These are phyloP conservation scores for Forbesichthys agassizii DNA, from an alignment of 2,113 vertebrate genomes.

Conservation along the genomic window DNA sequence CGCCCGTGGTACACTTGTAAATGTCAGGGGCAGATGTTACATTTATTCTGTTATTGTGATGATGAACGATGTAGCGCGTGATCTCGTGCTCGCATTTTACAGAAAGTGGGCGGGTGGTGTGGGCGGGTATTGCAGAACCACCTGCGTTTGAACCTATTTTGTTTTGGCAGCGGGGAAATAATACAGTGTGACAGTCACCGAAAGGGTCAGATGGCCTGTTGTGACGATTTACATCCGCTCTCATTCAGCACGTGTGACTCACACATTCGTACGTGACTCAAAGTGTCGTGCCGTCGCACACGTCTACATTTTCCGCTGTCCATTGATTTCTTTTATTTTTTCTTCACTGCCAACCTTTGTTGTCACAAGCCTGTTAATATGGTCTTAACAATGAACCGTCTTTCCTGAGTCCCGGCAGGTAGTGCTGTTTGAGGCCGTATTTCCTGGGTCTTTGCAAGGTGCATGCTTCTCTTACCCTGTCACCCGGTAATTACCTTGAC, in stretches of 20 bases:
- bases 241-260: no score
- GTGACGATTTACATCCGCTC: no score
- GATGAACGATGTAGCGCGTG: background rate
- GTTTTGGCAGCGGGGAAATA: background rate
- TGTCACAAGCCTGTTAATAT: background rate
- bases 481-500: constrained; percentile 48
- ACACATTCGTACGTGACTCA: no score
- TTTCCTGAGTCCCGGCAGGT: no score
- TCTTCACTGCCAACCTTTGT: background rate
- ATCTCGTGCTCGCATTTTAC: background rate
- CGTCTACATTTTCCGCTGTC: background rate
- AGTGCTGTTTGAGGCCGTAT: no score
- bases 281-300: no score
- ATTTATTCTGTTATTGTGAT: constrained; percentile 4
- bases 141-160: background rate
- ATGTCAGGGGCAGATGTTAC: constrained; percentile 40
- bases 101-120: background rate
- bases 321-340: no score
- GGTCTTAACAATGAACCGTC: background rate
- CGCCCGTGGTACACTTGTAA: constrained; percentile 25
- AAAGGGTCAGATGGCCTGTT: background rate
- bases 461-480: no score
- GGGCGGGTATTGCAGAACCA: background rate
- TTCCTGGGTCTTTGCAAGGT: no score
- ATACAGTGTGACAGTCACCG: background rate